phyloP scores from a whole-genome alignment of 2,797 vertebrate genomes.

The Acanthornis magna region DNA sequence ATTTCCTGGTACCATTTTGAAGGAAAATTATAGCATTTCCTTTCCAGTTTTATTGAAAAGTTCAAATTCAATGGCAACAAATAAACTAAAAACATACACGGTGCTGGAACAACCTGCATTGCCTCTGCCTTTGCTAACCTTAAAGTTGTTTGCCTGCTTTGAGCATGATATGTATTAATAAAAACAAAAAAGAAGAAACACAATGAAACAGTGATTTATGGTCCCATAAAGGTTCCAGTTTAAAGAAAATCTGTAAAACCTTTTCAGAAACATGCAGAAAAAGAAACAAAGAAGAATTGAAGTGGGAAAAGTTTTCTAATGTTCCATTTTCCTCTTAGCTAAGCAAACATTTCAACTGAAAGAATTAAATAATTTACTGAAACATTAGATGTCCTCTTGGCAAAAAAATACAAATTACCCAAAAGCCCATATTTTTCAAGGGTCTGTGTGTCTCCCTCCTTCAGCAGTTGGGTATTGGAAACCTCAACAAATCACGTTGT shows the following conservation, averaged over 20 bases:
- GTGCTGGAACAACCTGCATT: not conserved
- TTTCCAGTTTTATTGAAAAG: conserved; percentile 38
- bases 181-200: not conserved
- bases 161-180: not conserved
- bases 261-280: not conserved
- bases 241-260: not conserved
- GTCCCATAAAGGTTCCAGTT: not conserved
- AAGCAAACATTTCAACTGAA: not conserved
- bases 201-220: conserved; percentile 1
- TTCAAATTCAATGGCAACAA: conserved; percentile 26
- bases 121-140: conserved; percentile 13
- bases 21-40: conserved; percentile 31
- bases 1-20: conserved; percentile 48
- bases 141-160: not conserved
- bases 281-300: not conserved
- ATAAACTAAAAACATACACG: conserved; percentile 28
- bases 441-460: not conserved
- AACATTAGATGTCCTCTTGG: not conserved
- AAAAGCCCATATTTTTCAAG: not conserved
- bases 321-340: not conserved
- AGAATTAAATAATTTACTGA: not conserved
- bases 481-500: not conserved
- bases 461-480: not conserved
- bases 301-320: not conserved
- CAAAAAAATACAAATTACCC: not conserved